Base-by-base conservation (phyloP, 2,113 vertebrate species). In the Oxyruncus cristatus region DNA sequence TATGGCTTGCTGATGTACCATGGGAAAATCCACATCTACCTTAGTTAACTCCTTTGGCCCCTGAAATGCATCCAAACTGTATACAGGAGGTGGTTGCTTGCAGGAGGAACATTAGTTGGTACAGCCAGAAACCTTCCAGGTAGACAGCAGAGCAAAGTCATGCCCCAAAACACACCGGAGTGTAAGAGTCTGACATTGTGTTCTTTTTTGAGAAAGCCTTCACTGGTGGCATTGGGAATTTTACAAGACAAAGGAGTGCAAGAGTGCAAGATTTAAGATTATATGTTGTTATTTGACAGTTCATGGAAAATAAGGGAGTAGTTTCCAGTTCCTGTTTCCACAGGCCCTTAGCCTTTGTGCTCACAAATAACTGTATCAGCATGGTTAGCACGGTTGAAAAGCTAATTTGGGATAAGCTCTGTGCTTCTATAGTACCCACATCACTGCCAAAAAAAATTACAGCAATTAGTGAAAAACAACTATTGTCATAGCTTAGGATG, bases 321-420 rank as follows among this genome's bases (percentile, higher is more conserved):
- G 13, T 52, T 91, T 92, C 65, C 80, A 91, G 62, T 65, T 94
- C 52, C 65, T 49, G 17, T 49, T 95, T 81, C 76, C 56, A 61
- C 28, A 63, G 35, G 68, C 89, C 52, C 32, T 53, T 52, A 74
- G 65, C 19, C 27, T 44, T 63, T 44, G 24, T 56, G 39, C 56
- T 89, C 28, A 59, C 80, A 89, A 91, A 18, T 56, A 91, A 59
- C n/a, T 41, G 65, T 12, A 86, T 59, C 35, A 50, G 59, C 0
- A 0, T 67, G 39, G 49, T 66, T 73, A 92, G 66, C 12, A 65
- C 2, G 1, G 66, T 72, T 78, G 84, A 50, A 80, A 84, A 84
- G 44, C 70, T 35, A 84, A 23, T 42, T 46, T 61, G 70, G 52
- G 17, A 32, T 84, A 63, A 85, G 59, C 15, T 66, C 46, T 77